Evolutionary conservation across 2,113 vertebrate species (phyloP).

Genomic region (Phocoena phocoena): DNA sequence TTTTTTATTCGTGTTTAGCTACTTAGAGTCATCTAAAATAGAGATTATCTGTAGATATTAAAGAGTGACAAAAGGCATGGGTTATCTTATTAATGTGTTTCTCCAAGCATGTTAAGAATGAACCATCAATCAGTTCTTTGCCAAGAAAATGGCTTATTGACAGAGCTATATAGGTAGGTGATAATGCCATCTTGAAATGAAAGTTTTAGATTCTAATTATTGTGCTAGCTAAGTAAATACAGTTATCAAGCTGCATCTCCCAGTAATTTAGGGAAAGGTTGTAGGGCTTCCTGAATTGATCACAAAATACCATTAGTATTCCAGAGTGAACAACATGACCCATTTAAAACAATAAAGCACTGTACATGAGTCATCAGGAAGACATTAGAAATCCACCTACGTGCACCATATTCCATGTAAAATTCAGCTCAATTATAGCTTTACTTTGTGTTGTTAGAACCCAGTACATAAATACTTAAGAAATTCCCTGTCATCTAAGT

Average conservation of each 20-base stretch:
- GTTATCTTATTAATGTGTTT: conserved; percentile 55
- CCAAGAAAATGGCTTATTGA: conserved; percentile 10
- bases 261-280: conserved; percentile 45
- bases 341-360: background rate
- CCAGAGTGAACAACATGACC: background rate
- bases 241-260: conserved; percentile 9
- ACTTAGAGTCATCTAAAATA: conserved; percentile 64
- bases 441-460: background rate
- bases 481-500: conserved; percentile 1
- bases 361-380: background rate
- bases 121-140: conserved; percentile 50
- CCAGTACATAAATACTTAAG: background rate
- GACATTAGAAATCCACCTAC: background rate
- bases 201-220: conserved; percentile 20
- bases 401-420: background rate
- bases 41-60: conserved; percentile 46
- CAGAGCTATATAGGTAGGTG: conserved; percentile 42
- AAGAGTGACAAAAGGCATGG: conserved; percentile 39
- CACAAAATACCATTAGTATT: background rate
- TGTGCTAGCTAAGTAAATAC: conserved; percentile 24
- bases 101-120: conserved; percentile 29
- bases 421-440: background rate
- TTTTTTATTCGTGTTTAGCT: conserved; percentile 39
- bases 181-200: conserved; percentile 31
- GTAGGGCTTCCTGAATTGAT: conserved; percentile 19